Evolutionary conservation across 1,140 invertebrate genomes (phyloP).

Genomic region (Popillia japonica): DNA sequence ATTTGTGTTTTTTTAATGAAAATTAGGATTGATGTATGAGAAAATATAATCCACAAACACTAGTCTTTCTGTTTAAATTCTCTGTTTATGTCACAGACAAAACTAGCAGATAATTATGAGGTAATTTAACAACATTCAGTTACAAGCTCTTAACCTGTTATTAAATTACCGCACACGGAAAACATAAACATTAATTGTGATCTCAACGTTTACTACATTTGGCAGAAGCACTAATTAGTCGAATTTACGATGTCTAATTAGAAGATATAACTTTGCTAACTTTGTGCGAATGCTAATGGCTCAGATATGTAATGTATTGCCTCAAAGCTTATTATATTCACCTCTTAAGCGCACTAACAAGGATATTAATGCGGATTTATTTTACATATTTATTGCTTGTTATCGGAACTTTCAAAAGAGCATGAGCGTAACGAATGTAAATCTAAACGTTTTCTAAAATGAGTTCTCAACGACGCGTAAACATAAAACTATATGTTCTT

Average conservation of each 20-base stretch:
- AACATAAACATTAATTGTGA: too few species aligned
- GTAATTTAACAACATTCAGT: too few species aligned
- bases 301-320: neutral
- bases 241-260: neutral
- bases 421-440: neutral
- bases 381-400: slow-evolving; percentile 15
- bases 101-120: too few species aligned
- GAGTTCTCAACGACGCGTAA: neutral
- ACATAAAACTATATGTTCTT: neutral
- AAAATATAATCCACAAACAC: too few species aligned
- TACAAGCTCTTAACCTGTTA: too few species aligned
- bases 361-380: neutral
- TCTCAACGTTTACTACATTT: too few species aligned
- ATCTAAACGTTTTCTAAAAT: neutral
- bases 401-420: slow-evolving; percentile 3
- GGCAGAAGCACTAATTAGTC: too few species aligned
- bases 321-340: neutral
- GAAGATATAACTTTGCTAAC: neutral
- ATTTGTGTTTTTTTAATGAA: too few species aligned
- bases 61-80: too few species aligned
- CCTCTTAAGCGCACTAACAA: neutral
- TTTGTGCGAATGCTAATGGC: neutral
- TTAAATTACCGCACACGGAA: too few species aligned
- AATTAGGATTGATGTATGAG: too few species aligned
- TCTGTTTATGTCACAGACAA: too few species aligned